Evolutionary conservation across 1,140 invertebrate genomes (phyloP).

Genomic region (Drosophila athabasca): DNA sequence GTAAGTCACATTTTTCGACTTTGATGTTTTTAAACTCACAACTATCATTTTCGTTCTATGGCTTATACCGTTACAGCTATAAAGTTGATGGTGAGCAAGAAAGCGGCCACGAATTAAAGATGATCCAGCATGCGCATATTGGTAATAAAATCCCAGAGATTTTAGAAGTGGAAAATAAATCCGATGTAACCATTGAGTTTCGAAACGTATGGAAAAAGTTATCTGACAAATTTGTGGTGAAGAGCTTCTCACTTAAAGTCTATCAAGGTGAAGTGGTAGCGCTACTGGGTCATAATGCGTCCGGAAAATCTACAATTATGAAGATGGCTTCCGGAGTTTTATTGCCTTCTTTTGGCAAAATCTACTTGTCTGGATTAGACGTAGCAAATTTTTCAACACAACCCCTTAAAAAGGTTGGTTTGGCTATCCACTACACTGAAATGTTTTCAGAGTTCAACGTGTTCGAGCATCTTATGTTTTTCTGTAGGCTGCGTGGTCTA

Average conservation of each 20-base stretch:
- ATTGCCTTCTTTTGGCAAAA: constrained; percentile 14
- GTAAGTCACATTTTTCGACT: too few species aligned
- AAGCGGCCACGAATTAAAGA: too few species aligned
- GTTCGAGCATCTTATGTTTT: constrained; percentile 48
- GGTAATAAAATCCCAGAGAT: not conserved
- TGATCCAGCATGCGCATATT: too few species aligned
- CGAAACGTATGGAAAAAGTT: constrained; percentile 44
- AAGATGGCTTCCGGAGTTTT: constrained; percentile 31
- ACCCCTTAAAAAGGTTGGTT: constrained; percentile 12
- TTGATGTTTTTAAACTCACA: too few species aligned
- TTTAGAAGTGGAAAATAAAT: not conserved
- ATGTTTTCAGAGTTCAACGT: constrained; percentile 33
- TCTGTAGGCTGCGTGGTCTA: constrained; percentile 44
- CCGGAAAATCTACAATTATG: constrained; percentile 49
- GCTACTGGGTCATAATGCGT: constrained; percentile 48
- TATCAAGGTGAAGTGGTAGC: constrained; percentile 47
- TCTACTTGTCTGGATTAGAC: constrained; percentile 26
- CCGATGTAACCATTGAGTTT: constrained; percentile 19
- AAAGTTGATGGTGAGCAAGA: too few species aligned
- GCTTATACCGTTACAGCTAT: too few species aligned
- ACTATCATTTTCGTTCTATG: too few species aligned
- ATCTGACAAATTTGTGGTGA: constrained; percentile 17
- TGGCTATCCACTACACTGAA: not conserved
- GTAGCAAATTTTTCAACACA: not conserved
- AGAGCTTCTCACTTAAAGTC: constrained; percentile 28